phyloP scores from a whole-genome alignment of 2,888 invertebrate genomes.

The Platerodrilus igneus region DNA sequence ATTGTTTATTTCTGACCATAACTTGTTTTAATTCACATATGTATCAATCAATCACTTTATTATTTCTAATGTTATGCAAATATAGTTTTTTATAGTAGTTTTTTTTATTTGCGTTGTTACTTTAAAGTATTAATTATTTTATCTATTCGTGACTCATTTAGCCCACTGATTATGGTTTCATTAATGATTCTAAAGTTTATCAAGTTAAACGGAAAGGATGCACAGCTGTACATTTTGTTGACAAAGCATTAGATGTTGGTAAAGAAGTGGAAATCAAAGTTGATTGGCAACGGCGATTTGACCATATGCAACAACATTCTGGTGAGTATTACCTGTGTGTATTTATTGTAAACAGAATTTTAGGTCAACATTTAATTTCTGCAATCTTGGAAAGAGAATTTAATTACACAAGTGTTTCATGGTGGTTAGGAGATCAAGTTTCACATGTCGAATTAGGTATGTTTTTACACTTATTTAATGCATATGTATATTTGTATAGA shows the following conservation, averaged over 20 bases:
- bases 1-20: too few species aligned
- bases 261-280: constrained; percentile 59
- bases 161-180: constrained; percentile 73
- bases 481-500: constrained; percentile 2
- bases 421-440: constrained; percentile 75
- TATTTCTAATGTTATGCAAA: too few species aligned
- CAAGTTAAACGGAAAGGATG: constrained; percentile 65
- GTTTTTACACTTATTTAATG: too few species aligned
- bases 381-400: constrained; percentile 69
- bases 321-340: constrained; percentile 47
- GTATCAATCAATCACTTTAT: too few species aligned
- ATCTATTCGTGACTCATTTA: constrained; percentile 35
- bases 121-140: constrained; percentile 3
- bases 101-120: too few species aligned
- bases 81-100: too few species aligned
- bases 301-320: constrained; percentile 91
- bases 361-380: constrained; percentile 78
- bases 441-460: constrained; percentile 66
- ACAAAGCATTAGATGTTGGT: constrained; percentile 58
- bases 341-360: constrained; percentile 10
- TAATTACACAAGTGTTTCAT: constrained; percentile 67
- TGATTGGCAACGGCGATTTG: constrained; percentile 75
- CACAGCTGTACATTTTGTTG: constrained; percentile 69
- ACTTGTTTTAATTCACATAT: too few species aligned
- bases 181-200: constrained; percentile 62